Conservation (phyloP, 2,797 vertebrate species). For the Chaunax sp. region DNA sequence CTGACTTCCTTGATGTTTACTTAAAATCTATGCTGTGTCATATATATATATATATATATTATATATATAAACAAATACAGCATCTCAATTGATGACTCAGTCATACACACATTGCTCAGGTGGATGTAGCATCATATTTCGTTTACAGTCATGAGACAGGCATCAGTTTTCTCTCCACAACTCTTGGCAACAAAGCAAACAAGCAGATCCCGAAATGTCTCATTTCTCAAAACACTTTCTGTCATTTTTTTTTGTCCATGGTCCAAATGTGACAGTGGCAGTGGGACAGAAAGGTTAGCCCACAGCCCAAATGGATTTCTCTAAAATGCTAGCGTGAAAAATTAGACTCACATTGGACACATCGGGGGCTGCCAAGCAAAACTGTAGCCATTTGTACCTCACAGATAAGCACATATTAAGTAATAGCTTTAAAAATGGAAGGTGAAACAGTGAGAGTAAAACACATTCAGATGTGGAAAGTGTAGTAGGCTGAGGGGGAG, state of each 20-base stretch:
- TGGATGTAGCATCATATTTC: too few species aligned
- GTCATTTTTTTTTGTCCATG: too few species aligned
- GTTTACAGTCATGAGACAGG: too few species aligned
- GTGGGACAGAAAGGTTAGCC: too few species aligned
- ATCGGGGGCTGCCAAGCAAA: conserved; percentile 22
- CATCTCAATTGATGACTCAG: neutral
- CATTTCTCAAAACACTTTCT: too few species aligned
- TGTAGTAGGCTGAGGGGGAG: conserved; percentile 21
- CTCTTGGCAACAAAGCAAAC: too few species aligned
- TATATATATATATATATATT: neutral
- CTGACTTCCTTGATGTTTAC: neutral
- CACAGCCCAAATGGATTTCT: neutral
- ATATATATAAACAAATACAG: neutral
- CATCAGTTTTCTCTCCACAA: too few species aligned
- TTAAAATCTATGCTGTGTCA: neutral
- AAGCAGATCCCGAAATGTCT: too few species aligned
- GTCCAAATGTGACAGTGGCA: too few species aligned
- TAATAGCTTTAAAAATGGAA: conserved; percentile 38
- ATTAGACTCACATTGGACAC: conserved; percentile 29
- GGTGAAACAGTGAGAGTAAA: conserved; percentile 35
- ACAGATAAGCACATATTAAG: conserved; percentile 35
- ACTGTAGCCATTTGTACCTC: conserved; percentile 31
- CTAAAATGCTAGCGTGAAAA: neutral
- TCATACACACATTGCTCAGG: neutral
- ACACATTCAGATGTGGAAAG: conserved; percentile 40